phyloP scores from a whole-genome alignment of 1,140 invertebrate species.

The Neodiprion pinetum region DNA sequence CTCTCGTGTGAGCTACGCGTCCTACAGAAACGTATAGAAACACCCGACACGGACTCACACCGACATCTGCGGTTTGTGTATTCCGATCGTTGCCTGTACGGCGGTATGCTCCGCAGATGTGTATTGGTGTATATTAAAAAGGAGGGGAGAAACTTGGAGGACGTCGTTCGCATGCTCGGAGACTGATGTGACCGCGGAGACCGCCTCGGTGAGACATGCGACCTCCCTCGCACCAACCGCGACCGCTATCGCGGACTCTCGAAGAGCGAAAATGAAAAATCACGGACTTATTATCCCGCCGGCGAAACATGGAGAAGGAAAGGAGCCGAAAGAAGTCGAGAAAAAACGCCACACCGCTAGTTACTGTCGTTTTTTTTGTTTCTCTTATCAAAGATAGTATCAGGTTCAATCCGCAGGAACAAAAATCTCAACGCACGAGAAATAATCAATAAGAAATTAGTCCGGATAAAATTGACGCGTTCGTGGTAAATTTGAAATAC shows the following conservation, averaged over 20 bases:
- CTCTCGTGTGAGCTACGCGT: neutral
- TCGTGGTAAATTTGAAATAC: too few species aligned
- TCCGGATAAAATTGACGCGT: too few species aligned
- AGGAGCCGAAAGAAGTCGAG: slow-evolving; percentile 10
- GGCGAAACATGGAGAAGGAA: slow-evolving; percentile 11
- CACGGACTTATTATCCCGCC: slow-evolving; percentile 14
- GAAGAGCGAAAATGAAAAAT: slow-evolving; percentile 28
- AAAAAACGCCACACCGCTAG: slow-evolving; percentile 9
- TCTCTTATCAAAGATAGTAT: neutral
- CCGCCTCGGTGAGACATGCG: slow-evolving; percentile 62
- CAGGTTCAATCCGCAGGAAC: too few species aligned
- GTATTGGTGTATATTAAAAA: slow-evolving; percentile 54
- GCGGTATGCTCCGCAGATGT: slow-evolving; percentile 40
- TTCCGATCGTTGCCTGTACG: neutral
- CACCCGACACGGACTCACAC: slow-evolving; percentile 44
- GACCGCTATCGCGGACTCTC: slow-evolving; percentile 30
- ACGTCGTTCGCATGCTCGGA: slow-evolving; percentile 57
- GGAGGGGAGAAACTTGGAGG: slow-evolving; percentile 47
- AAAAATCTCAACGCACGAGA: slow-evolving; percentile 20
- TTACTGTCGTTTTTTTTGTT: slow-evolving; percentile 29
- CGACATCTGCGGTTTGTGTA: slow-evolving; percentile 32
- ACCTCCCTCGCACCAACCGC: slow-evolving; percentile 29
- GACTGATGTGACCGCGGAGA: slow-evolving; percentile 62
- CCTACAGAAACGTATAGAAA: too few species aligned
- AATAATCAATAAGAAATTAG: neutral